These are phyloP conservation scores for Dendronephthya gigantea DNA, from an alignment of 64 coral and sea anemone genomes.

Conservation along the genomic window DNA sequence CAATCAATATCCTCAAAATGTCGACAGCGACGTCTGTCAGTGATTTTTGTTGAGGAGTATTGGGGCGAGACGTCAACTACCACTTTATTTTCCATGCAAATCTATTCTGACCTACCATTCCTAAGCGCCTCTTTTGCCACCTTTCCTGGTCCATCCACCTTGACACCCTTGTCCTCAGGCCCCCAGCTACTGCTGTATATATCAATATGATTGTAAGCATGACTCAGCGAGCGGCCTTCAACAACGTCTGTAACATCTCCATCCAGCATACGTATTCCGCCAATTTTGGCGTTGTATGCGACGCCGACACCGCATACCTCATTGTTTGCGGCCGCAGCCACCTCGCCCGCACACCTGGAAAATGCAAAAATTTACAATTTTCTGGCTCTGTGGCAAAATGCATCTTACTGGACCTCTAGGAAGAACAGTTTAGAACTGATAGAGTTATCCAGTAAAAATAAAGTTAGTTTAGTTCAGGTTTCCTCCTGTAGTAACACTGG, in stretches of 20 bases:
- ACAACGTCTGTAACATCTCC: conserved; percentile 89
- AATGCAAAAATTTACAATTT: not conserved
- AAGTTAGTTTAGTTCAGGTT: too few relatives aligned
- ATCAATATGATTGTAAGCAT: conserved; percentile 62
- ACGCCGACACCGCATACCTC: conserved; percentile 79
- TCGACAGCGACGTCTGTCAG: too few relatives aligned
- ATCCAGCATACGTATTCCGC: conserved; percentile 92
- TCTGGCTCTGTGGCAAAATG: not conserved
- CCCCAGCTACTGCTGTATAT: conserved; percentile 99
- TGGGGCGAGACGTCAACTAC: too few relatives aligned
- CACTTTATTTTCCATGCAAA: too few relatives aligned
- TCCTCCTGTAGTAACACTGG: too few relatives aligned
- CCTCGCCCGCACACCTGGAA: conserved; percentile 89
- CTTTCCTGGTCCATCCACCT: conserved; percentile 78
- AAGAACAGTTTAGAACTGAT: too few relatives aligned
- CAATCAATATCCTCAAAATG: too few relatives aligned
- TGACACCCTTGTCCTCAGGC: conserved; percentile 80
- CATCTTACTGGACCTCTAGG: too few relatives aligned
- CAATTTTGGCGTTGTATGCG: conserved; percentile 83
- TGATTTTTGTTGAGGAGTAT: too few relatives aligned
- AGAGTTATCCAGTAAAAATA: too few relatives aligned
- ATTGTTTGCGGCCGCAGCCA: conserved; percentile 67
- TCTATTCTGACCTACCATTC: conserved; percentile 46
- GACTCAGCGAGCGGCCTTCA: conserved; percentile 65
- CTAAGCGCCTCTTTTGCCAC: conserved; percentile 71